phyloP scores from a whole-genome alignment of 2,888 invertebrate species.

The Lordiphosa andalusiaca region DNA sequence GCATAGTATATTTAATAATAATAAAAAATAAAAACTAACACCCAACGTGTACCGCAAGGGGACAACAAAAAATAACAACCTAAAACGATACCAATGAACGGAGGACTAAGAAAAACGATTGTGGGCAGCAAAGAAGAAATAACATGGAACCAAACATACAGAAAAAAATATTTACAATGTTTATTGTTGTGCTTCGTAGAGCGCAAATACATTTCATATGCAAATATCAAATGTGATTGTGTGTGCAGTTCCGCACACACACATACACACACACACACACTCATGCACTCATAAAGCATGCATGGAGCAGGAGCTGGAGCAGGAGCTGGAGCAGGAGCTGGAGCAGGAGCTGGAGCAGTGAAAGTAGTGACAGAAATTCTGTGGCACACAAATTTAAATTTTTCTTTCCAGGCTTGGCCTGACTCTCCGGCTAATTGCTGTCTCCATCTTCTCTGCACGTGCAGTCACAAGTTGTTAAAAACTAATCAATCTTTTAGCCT shows the following conservation, averaged over 20 bases:
- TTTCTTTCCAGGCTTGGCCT: constrained; percentile 33
- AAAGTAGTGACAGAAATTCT: constrained; percentile 13
- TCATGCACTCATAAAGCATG: constrained; percentile 45
- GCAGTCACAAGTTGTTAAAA: constrained; percentile 75
- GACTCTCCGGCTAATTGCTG: constrained; percentile 61
- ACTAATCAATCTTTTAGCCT: constrained; percentile 76
- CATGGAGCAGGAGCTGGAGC: no score
- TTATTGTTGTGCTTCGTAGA: constrained; percentile 73
- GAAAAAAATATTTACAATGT: constrained; percentile 65
- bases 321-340: no score
- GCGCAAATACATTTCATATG: constrained; percentile 71
- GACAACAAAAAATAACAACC: constrained; percentile 9
- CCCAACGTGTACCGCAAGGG: constrained; percentile 8
- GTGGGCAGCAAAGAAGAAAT: constrained; percentile 16
- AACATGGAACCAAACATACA: constrained; percentile 34
- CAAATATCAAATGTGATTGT: constrained; percentile 68
- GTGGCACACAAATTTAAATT: neutral
- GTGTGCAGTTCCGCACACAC: constrained; percentile 44
- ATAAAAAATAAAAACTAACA: constrained; percentile 64
- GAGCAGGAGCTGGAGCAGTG: neutral
- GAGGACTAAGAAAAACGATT: constrained; percentile 11
- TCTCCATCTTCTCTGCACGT: neutral
- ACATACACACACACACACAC: no score
- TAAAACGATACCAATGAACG: constrained; percentile 9
- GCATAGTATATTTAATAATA: constrained; percentile 60